These are phyloP conservation scores for Cercocebus atys DNA, from an alignment of 2,113 vertebrate genomes.

Conservation along the genomic window DNA sequence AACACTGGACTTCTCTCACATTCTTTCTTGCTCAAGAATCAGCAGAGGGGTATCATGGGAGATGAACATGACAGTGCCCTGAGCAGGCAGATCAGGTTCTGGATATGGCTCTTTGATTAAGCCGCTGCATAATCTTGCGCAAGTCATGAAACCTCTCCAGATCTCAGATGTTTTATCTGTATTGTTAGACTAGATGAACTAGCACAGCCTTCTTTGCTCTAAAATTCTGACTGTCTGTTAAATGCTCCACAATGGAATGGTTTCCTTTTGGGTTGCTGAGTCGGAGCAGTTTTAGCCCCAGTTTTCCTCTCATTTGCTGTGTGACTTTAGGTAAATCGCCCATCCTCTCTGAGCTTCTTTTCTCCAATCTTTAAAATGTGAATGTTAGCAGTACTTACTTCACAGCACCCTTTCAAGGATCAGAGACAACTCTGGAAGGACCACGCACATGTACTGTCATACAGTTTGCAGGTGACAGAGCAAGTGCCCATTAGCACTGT, in stretches of 20 bases:
- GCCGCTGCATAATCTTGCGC: not conserved
- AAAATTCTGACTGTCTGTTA: not conserved
- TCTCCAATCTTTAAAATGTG: not conserved
- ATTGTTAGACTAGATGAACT: not conserved
- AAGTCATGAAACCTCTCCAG: not conserved
- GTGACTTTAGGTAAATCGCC: not conserved
- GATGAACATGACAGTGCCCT: too few relatives aligned
- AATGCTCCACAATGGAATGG: not conserved
- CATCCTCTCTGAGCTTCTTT: not conserved
- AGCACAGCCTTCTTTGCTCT: not conserved
- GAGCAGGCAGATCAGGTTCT: not conserved
- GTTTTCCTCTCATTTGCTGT: not conserved
- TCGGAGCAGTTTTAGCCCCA: not conserved
- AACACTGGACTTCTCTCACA: not conserved
- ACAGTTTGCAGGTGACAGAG: not conserved
- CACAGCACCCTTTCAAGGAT: not conserved
- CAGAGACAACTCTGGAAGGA: not conserved
- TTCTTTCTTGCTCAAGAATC: not conserved
- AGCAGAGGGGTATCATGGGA: not conserved
- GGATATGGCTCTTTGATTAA: too few relatives aligned
- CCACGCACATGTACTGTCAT: not conserved
- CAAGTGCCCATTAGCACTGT: not conserved
- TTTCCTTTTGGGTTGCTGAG: too few relatives aligned
- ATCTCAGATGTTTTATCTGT: not conserved
- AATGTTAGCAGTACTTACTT: not conserved